Base-by-base conservation (phyloP, 2,797 vertebrate species). In the Neomorphus geoffroyi region DNA sequence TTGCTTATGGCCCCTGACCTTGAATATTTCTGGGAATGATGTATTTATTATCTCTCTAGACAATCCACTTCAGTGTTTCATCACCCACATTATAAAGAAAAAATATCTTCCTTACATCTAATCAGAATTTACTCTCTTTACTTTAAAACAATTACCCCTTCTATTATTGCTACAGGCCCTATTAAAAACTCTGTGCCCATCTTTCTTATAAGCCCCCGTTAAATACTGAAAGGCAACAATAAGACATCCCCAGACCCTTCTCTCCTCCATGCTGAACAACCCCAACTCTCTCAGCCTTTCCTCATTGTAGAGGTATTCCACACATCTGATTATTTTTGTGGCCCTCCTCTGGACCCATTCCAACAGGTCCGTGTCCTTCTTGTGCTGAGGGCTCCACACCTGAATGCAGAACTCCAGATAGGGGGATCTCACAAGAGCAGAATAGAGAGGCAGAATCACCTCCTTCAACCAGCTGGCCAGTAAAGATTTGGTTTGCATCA, bases 251-350 rank as follows among this genome's bases (percentile, higher is more conserved):
- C 2, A 2, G 22, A 81, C 7, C 26, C 6, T 45, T 80, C 24
- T 71, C 35, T 74, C 67, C 65, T 58, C 39, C 57, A 74, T 53
- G 21, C 9, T 74, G 39, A 30, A 60, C 8, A 60, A 51, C 3
- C 3, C 1, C 6, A 66, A 11, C 13, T 21, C 2, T 56, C 10
- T 66, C 35, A 75, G 32, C 10, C 43, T 57, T 32, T 82, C 43
- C 3, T 67, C 18, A n/a, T 0, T 54, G 56, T 7, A 61, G 13
- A 50, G 3, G 18, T 51, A 9, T 1, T 90, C 17, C n/a, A 67
- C 0, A 10, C 4, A 16, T 46, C 15, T 1, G 0, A 37, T 23
- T 2, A 48, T 48, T 27, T 69, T 15, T 17, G 3, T 43, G 23
- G 3, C 16, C 8, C 4, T 79, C 37, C 37, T 61, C 37, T 77